phyloP scores from a whole-genome alignment of 1,140 invertebrate genomes.

The Bilobella aurantiaca region DNA sequence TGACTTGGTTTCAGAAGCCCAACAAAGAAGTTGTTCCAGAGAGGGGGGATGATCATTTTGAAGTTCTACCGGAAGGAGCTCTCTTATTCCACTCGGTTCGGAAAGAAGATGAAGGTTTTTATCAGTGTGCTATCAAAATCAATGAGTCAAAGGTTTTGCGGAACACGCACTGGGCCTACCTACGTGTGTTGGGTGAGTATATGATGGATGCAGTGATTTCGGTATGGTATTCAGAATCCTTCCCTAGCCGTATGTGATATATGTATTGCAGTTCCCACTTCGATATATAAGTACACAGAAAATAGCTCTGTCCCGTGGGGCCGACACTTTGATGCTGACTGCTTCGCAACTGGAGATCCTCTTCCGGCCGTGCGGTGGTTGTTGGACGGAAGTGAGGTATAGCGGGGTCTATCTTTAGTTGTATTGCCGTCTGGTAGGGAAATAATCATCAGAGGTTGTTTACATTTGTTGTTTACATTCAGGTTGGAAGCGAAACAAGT shows the following conservation, averaged over 20 bases:
- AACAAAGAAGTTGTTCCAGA: no score
- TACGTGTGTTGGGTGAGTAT: conserved; percentile 24
- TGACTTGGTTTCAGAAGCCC: no score
- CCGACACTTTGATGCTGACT: conserved; percentile 31
- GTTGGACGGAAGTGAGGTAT: conserved; percentile 26
- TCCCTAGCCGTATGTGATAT: neutral
- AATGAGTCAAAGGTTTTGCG: conserved; percentile 25
- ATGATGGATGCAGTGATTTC: no score
- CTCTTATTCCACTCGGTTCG: no score
- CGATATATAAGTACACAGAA: conserved; percentile 24
- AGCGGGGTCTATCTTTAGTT: neutral
- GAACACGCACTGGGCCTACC: conserved; percentile 31
- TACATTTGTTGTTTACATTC: no score
- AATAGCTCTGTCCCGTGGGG: conserved; percentile 32
- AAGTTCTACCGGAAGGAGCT: no score
- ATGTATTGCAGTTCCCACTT: conserved; percentile 25
- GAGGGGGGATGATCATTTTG: no score
- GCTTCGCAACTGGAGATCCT: conserved; percentile 30
- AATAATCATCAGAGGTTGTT: no score
- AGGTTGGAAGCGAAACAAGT: no score
- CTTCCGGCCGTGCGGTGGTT: conserved; percentile 29
- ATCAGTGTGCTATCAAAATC: conserved; percentile 27
- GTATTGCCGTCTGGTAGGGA: neutral
- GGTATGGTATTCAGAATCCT: neutral
- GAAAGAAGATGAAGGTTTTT: conserved; percentile 31